A percentile compares a stretch with the other conserved stretches of the same genome.
Evolutionary conservation across 2,888 invertebrate species (phyloP).

Genomic region (Idaea aversata): DNA sequence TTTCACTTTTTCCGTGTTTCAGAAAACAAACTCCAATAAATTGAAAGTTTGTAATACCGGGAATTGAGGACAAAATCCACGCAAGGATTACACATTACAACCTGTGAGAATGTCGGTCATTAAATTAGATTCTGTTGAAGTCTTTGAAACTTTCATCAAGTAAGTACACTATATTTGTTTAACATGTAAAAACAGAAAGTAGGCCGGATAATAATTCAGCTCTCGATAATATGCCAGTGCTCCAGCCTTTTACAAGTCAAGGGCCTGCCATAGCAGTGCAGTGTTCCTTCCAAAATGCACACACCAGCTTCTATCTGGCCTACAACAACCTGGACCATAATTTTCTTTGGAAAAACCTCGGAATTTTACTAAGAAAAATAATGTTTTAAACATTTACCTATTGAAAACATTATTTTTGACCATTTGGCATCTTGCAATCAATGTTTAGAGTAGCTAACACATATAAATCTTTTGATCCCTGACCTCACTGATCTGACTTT

Average conservation of each 20-base stretch:
- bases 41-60: background rate
- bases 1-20: background rate
- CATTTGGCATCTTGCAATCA: background rate
- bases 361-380: too few species aligned
- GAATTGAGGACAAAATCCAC: background rate
- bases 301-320: too few species aligned
- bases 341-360: too few species aligned
- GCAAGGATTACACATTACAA: background rate
- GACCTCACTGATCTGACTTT: background rate
- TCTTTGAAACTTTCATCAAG: constrained; percentile 72
- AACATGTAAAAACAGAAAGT: background rate
- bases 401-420: background rate
- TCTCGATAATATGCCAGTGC: background rate
- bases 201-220: background rate
- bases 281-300: too few species aligned
- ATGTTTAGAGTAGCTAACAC: background rate
- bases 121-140: constrained; percentile 69
- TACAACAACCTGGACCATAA: too few species aligned
- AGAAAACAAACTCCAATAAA: background rate
- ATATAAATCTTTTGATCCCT: background rate
- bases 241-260: background rate
- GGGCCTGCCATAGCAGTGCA: background rate
- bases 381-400: background rate
- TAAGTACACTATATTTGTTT: constrained; percentile 32
- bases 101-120: constrained; percentile 71